Conservation (phyloP, 1,140 invertebrate genomes). For the Lamellibrachia luymesi region DNA sequence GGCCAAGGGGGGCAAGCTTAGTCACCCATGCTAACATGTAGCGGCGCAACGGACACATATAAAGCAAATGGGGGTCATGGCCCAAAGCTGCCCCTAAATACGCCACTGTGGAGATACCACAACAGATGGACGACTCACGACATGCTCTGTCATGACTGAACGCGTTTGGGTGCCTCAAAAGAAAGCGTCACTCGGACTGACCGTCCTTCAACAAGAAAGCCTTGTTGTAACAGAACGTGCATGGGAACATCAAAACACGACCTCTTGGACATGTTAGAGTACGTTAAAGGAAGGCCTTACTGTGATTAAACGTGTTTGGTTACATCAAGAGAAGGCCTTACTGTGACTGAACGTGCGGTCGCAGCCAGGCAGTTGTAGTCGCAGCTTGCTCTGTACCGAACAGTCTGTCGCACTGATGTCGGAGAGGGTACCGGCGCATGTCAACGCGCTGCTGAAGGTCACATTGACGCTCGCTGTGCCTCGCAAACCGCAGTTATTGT, state of each 20-base stretch:
- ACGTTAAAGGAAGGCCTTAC: neutral
- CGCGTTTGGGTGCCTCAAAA: no score
- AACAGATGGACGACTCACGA: no score
- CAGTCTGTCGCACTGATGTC: neutral
- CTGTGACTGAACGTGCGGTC: neutral
- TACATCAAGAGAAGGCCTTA: neutral
- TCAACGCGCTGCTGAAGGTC: neutral
- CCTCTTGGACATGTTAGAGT: no score
- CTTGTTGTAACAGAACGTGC: neutral
- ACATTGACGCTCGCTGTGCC: constrained; percentile 7
- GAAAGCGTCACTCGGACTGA: neutral
- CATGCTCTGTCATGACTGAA: neutral
- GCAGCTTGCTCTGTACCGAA: neutral
- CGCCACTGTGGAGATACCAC: no score
- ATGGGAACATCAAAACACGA: no score
- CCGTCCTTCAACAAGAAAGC: neutral
- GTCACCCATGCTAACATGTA: no score
- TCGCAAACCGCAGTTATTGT: constrained; percentile 8
- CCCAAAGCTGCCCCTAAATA: no score
- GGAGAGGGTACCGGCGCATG: constrained; percentile 7
- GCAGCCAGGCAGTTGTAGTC: neutral
- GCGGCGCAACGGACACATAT: no score
- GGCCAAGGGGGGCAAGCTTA: no score
- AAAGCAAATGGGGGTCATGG: no score
- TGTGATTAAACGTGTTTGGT: neutral